These are phyloP conservation scores for Andinoacara biseriatus DNA, from an alignment of 2,113 vertebrate species.

Conservation along the genomic window DNA sequence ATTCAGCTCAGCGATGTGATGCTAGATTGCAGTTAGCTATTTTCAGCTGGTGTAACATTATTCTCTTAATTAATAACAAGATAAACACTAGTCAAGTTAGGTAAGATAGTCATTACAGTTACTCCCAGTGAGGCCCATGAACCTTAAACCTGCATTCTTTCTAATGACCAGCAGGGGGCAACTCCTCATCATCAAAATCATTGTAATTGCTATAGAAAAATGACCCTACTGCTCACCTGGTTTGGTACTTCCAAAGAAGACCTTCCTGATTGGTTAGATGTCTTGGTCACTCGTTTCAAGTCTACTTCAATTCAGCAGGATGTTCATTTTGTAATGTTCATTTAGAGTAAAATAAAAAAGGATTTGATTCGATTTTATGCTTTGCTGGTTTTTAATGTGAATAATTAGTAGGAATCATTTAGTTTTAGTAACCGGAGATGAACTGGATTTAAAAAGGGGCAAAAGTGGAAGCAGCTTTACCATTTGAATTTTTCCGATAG, in stretches of 20 bases:
- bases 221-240: not conserved
- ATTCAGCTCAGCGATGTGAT: not conserved
- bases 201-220: not conserved
- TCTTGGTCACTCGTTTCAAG: too few relatives aligned
- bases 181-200: not conserved
- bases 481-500: too few relatives aligned
- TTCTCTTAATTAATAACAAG: not conserved
- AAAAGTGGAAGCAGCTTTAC: not conserved
- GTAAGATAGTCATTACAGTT: not conserved
- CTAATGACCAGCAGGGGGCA: not conserved
- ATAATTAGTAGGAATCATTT: not conserved
- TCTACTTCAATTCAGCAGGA: too few relatives aligned
- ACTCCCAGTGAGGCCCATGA: not conserved
- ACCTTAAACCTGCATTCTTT: not conserved
- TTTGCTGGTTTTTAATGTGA: not conserved
- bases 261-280: not conserved
- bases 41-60: not conserved
- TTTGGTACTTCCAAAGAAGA: not conserved
- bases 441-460: not conserved
- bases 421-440: not conserved
- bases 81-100: not conserved
- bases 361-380: not conserved
- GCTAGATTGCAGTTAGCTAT: not conserved
- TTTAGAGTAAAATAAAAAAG: too few relatives aligned
- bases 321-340: too few relatives aligned